Percentiles rank a stretch among this genome's conserved stretches.
phyloP scores from a whole-genome alignment of 2,888 invertebrate species.

The Geotrupes spiniger region DNA sequence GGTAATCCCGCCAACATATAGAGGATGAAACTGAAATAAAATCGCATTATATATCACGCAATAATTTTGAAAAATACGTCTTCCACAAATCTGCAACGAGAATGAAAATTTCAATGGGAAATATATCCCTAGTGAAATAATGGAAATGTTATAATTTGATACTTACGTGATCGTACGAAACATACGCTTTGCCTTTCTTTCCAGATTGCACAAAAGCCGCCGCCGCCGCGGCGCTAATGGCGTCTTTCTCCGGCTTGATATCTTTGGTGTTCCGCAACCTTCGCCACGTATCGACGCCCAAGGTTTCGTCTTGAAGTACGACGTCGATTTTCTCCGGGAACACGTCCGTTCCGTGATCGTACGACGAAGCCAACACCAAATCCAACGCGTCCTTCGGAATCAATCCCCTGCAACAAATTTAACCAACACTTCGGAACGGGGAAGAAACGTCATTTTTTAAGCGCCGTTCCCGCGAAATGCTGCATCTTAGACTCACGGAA shows the following conservation, averaged over 20 bases:
- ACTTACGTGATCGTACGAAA: constrained; percentile 16
- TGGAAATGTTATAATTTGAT: not conserved
- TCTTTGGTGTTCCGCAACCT: constrained; percentile 63
- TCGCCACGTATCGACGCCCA: constrained; percentile 64
- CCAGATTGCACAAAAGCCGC: constrained; percentile 17
- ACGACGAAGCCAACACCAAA: constrained; percentile 62
- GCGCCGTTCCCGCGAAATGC: too few species aligned
- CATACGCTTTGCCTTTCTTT: not conserved
- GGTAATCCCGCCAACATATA: constrained; percentile 61
- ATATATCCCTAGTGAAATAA: too few species aligned
- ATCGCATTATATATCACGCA: not conserved
- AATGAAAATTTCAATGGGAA: too few species aligned
- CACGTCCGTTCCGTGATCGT: constrained; percentile 63
- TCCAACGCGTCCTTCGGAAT: constrained; percentile 70
- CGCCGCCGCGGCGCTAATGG: constrained; percentile 24
- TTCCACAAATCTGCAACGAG: too few species aligned
- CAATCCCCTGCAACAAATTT: constrained; percentile 35
- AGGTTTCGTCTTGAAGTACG: constrained; percentile 66
- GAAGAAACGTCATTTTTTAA: too few species aligned
- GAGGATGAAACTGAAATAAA: constrained; percentile 54
- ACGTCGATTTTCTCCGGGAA: constrained; percentile 65
- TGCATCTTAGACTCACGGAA: constrained; percentile 29
- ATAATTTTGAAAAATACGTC: too few species aligned
- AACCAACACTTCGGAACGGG: not conserved
- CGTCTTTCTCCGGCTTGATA: constrained; percentile 45